Evolutionary conservation across 2,113 vertebrate genomes (phyloP), one percentile per base, ranked within the genome.

Genomic region (Amphiprion percula): DNA sequence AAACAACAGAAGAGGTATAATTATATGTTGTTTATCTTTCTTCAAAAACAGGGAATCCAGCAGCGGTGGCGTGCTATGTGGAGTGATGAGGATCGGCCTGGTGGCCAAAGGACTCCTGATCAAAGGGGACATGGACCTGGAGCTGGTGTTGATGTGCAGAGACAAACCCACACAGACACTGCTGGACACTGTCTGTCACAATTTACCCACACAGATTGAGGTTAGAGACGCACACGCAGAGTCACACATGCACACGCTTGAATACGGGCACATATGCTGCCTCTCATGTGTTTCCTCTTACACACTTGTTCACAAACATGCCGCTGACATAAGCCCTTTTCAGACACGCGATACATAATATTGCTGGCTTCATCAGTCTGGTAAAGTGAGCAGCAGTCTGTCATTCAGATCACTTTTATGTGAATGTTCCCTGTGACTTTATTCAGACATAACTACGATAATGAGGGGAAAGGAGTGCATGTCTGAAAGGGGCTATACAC

Each of bases 91-190:
- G 90, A 97, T 99, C 82, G 98, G 98, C 72, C 94, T 99, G 87
- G 98, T 99, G 84, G 97, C 98, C 73, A 99, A 99, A 95, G 98
- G 98, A 74, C 95, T 99, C 80, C 95, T 99, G 90, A 98, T 99
- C 94, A 99, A 98, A 94, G 98, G 97, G 12, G 98, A 99, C 88
- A 96, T 99, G 97, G 97, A 99, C 88, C 94, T 99, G 93, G 97
- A 98, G 91, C 94, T 99, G 92, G 98, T 99, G 93, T 95, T 99
- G 90, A 96, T 99, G 97, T 99, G 98, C 91, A 95, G 96, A 94
- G 97, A 99, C 91, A 99, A 98, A 82, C 98, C 98, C 91, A 98
- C 98, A 68, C 95, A 97, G 93, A 96, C 95, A 55, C 93, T 99
- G 92, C 94, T 99, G 93, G 92, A 93, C 87, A 95, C 93, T 16